Conservation (phyloP, 1,140 invertebrate genomes). For the Charaxes varanes region DNA sequence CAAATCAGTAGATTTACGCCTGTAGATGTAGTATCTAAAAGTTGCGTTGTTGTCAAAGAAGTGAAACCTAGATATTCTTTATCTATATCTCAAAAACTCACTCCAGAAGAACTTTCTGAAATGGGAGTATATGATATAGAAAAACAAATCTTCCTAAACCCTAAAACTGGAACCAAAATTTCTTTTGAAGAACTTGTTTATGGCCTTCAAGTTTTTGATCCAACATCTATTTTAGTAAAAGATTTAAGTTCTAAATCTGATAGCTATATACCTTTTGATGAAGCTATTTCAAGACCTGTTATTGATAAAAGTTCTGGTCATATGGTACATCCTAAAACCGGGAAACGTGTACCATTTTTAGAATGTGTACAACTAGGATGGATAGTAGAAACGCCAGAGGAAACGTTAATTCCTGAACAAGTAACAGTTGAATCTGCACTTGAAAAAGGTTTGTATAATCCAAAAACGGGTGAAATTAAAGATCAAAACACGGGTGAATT, state of each 20-base stretch:
- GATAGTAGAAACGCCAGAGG: constrained; percentile 78
- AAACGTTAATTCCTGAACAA: constrained; percentile 57
- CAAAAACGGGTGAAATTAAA: constrained; percentile 77
- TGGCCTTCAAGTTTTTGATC: constrained; percentile 83
- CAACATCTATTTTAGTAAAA: constrained; percentile 84
- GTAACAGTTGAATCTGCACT: constrained; percentile 80
- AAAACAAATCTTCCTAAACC: constrained; percentile 85
- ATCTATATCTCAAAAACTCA: constrained; percentile 75
- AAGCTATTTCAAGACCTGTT: constrained; percentile 83
- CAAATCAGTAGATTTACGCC: constrained; percentile 80
- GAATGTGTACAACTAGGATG: constrained; percentile 85
- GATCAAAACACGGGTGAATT: constrained; percentile 77
- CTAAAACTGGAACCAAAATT: constrained; percentile 81
- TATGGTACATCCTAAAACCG: constrained; percentile 88
- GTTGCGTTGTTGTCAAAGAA: constrained; percentile 55
- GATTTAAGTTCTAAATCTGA: constrained; percentile 81
- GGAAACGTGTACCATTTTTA: constrained; percentile 87
- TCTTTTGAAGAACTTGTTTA: constrained; percentile 87
- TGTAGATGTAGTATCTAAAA: constrained; percentile 75
- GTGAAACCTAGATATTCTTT: constrained; percentile 50
- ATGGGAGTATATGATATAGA: constrained; percentile 84
- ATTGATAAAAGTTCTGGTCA: constrained; percentile 85
- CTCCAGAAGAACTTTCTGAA: constrained; percentile 79
- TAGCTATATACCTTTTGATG: constrained; percentile 81
- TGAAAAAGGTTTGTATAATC: constrained; percentile 79